Evolutionary conservation across 2,113 vertebrate genomes (phyloP), one percentile per base, ranked within the genome.

Genomic region (Syngnathus floridae): DNA sequence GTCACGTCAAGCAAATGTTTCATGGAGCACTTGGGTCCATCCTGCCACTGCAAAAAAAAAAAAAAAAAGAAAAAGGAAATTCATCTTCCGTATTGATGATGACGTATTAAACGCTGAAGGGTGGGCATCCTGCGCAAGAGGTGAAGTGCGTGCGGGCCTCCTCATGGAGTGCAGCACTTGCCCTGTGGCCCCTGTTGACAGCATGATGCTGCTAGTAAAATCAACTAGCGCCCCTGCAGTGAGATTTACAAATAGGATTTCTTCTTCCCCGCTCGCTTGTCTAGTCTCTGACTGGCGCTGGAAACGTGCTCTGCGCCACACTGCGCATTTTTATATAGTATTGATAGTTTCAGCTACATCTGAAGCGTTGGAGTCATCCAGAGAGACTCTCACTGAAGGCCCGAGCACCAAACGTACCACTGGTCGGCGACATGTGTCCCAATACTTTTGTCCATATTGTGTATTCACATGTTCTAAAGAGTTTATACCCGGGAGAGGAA

Each of bases 171-270:
- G 75, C 83, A 84, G 77, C 64, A 5, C 2, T 67, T 66, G 65
- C 71, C 61, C 60, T 62, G 62, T 63, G 60, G 26, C 26, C 60
- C 74, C 68, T 82, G 81, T 84, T 83, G 86, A 87, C 81, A 85
- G 81, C 84, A 87, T 84, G 82, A 78, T 69, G 75, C 69, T 9
- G 46, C 80, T 74, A 64, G 79, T 84, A 86, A 87, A 88, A 84
- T 87, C 73, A 48, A 52, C 70, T 64, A 35, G 35, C 26, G 61
- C 79, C 82, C 81, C 76, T n/a, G 56, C 12, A 61, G 79, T 73
- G 74, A 83, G 81, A 87, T 89, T 88, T 87, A 85, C 82, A 66
- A 79, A 84, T 85, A 86, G 86, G 85, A 86, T 82, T 64, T 51
- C 17, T 63, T 84, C 78, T 81, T 69, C 66, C 82, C 74, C 54